Conservation (phyloP, 2,797 vertebrate genomes). For the Lutjanus campechanus region DNA sequence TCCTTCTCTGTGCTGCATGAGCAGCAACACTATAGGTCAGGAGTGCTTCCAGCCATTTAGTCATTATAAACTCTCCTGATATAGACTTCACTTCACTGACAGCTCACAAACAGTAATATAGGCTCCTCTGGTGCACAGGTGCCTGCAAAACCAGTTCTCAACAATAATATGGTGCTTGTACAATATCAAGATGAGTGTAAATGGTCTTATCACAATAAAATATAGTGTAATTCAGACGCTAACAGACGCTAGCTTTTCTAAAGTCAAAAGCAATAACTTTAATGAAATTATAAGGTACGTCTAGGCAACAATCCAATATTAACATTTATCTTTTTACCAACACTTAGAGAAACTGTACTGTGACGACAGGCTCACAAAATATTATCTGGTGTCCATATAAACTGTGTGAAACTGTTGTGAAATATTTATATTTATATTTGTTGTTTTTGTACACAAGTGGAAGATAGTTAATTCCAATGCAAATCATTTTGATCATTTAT, state of each 20-base stretch:
- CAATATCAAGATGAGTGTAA: neutral
- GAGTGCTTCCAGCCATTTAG: conserved; percentile 54
- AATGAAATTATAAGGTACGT: neutral
- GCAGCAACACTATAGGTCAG: conserved; percentile 53
- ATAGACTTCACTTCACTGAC: conserved; percentile 43
- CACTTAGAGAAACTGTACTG: neutral
- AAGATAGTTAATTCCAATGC: neutral
- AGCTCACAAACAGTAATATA: conserved; percentile 14
- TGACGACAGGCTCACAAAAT: neutral
- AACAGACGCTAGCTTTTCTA: neutral
- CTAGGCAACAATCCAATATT: neutral
- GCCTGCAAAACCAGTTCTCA: conserved; percentile 5
- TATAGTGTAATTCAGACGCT: neutral
- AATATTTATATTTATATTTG: too few relatives aligned
- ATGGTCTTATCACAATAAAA: neutral
- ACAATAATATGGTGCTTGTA: neutral
- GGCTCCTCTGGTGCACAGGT: conserved; percentile 7
- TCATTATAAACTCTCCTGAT: conserved; percentile 48
- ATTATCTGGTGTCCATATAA: neutral
- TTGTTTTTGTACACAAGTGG: too few relatives aligned
- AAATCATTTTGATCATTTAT: neutral
- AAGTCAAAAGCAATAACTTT: neutral
- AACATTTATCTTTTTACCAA: neutral
- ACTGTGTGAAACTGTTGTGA: too few relatives aligned
- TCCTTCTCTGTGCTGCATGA: conserved; percentile 53